Evolutionary conservation across 1,140 invertebrate species (phyloP).

Genomic region (Orius insidiosus): DNA sequence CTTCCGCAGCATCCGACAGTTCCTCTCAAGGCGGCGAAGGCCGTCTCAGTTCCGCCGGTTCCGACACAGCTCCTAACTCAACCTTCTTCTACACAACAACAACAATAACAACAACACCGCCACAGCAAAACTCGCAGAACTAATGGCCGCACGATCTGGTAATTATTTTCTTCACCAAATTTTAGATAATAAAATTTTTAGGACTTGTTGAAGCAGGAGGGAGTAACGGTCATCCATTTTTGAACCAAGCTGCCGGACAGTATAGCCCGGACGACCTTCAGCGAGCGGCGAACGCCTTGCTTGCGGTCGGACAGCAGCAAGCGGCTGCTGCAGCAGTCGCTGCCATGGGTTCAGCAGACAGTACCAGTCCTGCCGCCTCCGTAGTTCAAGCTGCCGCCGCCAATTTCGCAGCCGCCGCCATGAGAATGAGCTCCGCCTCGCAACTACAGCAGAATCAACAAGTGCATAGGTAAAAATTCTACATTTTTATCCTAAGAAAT

Average conservation of each 20-base stretch:
- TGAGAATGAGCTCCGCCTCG: constrained; percentile 39
- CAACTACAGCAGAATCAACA: constrained; percentile 20
- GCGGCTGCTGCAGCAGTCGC: constrained; percentile 16
- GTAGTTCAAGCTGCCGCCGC: constrained; percentile 52
- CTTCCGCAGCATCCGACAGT: constrained; percentile 61
- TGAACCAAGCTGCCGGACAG: constrained; percentile 23
- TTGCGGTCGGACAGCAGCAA: constrained; percentile 31
- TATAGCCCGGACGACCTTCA: constrained; percentile 52
- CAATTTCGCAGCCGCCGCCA: constrained; percentile 59
- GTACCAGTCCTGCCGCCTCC: constrained; percentile 24
- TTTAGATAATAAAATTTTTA: constrained; percentile 1
- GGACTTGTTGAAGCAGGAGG: constrained; percentile 18
- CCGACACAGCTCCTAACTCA: constrained; percentile 31
- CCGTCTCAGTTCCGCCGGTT: constrained; percentile 55
- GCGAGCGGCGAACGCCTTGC: constrained; percentile 53
- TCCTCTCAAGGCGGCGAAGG: constrained; percentile 43
- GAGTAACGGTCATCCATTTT: constrained; percentile 20
- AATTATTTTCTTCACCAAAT: background rate
- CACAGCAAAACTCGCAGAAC: constrained; percentile 22
- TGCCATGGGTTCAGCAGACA: constrained; percentile 16
- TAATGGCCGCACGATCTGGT: constrained; percentile 23
- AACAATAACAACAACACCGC: constrained; percentile 45
- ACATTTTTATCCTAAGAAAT: constrained; percentile 1
- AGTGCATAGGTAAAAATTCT: constrained; percentile 20
- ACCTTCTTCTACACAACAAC: constrained; percentile 26